Base-by-base conservation (phyloP, 2,113 vertebrate species). In the Nanorana parkeri region DNA sequence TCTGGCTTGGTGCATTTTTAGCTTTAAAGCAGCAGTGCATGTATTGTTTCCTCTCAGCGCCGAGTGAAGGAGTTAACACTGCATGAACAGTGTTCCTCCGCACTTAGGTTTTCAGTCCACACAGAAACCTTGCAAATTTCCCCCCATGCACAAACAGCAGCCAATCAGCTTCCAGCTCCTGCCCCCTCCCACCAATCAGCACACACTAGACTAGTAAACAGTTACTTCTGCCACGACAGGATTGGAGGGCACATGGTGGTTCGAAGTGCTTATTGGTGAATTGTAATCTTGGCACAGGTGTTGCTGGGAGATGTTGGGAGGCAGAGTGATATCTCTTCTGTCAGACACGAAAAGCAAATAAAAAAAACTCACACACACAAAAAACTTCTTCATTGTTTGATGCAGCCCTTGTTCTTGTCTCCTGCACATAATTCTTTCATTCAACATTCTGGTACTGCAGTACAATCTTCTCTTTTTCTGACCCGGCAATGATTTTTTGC, bases 291-390 rank as follows among this genome's bases (percentile, higher is more conserved):
- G 76, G 84, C 69, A 73, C 63, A 85, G 86, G 85, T 80, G 80
- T 80, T 65, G 76, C 55, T 20, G 83, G 83, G 73, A 78, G 61
- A 80, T 85, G 84, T 87, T 87, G 86, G 76, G 76, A 84, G 84
- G 86, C 84, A 84, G 75, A 74, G 21, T 23, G 52, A 23, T 56
- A 28, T 36, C 60, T 82, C 26, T 23, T 51, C 74, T 55, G 41
- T 75, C 61, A 75, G 69, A 67, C n/a, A 81, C 24, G 51, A 74
- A 68, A 60, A 66, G 60, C 80, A 81, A 81, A 58, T 73, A 64
- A 29, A 19, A 41, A 63, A 54, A 65, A 77, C 56, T 24, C 19
- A 21, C 21, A 73, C 36, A 55, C 56, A 17, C 29, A 54, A 71
- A 19, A 80, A 80, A 73, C 58, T 74, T 74, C 60, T 20, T 63